A percentile compares a stretch with the other conserved stretches of the same genome.
Evolutionary conservation across 2,888 invertebrate genomes (phyloP).

Genomic region (Perdita meconis): DNA sequence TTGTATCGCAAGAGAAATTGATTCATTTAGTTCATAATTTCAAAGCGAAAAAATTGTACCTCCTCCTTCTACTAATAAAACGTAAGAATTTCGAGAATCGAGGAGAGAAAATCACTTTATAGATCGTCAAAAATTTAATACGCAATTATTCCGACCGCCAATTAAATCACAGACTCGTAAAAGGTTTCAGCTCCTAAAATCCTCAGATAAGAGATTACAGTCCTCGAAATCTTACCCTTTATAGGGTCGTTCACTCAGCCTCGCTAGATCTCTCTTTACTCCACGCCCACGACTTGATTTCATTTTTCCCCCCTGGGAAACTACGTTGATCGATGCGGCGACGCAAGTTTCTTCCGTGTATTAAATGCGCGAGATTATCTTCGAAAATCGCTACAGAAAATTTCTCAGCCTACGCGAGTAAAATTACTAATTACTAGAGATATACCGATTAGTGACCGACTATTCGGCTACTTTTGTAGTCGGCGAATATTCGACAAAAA

Average conservation of each 20-base stretch:
- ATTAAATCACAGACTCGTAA: conserved; percentile 22
- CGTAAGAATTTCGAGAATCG: too few species aligned
- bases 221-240: conserved; percentile 51
- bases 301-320: conserved; percentile 18
- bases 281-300: not conserved
- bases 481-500: too few species aligned
- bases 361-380: conserved; percentile 19
- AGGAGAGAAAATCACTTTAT: not conserved
- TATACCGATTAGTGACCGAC: too few species aligned
- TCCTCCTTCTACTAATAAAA: too few species aligned
- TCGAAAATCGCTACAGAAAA: not conserved
- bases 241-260: conserved; percentile 60
- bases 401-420: not conserved
- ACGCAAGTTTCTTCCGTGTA: conserved; percentile 27
- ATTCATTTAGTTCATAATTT: too few species aligned
- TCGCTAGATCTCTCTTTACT: conserved; percentile 1
- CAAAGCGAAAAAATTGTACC: too few species aligned
- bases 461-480: too few species aligned
- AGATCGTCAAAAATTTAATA: not conserved
- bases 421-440: too few species aligned
- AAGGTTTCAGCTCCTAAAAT: conserved; percentile 11
- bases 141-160: not conserved
- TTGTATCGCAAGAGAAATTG: too few species aligned
- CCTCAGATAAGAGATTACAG: conserved; percentile 38
- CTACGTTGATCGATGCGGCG: conserved; percentile 32